Evolutionary conservation across 1,140 invertebrate species (phyloP).

Genomic region (Geopemphigus sp.): DNA sequence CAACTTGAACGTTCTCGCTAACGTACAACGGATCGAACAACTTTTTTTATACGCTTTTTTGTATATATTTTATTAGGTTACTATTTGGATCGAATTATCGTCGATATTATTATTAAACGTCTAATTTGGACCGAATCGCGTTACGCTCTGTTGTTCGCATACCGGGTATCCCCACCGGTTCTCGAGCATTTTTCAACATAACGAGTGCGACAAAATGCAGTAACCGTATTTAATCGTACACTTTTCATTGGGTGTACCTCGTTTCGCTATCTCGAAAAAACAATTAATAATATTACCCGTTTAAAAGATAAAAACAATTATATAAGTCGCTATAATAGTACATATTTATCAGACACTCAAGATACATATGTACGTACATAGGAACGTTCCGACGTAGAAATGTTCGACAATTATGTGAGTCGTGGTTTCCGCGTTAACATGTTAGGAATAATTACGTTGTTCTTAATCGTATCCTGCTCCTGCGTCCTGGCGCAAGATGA

Average conservation of each 20-base stretch:
- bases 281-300: background rate
- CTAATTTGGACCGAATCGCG: too few species aligned
- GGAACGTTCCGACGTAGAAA: background rate
- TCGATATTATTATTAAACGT: too few species aligned
- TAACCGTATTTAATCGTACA: background rate
- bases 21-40: too few species aligned
- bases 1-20: too few species aligned
- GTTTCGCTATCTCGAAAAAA: background rate
- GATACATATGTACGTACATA: too few species aligned
- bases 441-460: background rate
- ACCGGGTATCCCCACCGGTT: too few species aligned
- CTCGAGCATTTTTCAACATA: too few species aligned
- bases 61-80: too few species aligned
- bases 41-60: too few species aligned
- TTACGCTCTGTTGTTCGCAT: too few species aligned
- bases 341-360: constrained; percentile 1
- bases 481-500: constrained; percentile 8
- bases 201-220: background rate
- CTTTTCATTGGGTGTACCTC: background rate
- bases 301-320: constrained; percentile 17
- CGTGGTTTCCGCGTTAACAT: background rate
- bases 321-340: background rate
- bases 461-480: background rate
- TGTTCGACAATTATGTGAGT: background rate
- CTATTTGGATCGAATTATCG: too few species aligned